Percentiles rank a stretch among this genome's conserved stretches.
These are phyloP conservation scores for Orchesella flavescens DNA, from an alignment of 2,888 invertebrate genomes.

Conservation along the genomic window DNA sequence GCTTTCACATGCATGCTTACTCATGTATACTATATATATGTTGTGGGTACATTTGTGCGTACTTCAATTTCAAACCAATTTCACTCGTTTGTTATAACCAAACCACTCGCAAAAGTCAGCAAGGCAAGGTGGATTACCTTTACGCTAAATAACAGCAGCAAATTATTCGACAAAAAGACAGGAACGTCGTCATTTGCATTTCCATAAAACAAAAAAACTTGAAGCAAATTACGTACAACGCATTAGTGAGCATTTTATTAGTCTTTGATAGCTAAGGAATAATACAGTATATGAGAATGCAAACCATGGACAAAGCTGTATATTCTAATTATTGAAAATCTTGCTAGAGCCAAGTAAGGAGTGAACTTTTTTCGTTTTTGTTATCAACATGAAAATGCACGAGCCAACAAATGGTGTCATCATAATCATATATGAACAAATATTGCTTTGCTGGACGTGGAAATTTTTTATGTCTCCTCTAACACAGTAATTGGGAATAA, in stretches of 20 bases:
- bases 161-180: background rate
- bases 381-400: background rate
- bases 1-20: no score
- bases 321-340: conserved; percentile 28
- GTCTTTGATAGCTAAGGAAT: background rate
- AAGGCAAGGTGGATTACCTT: background rate
- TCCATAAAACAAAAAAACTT: background rate
- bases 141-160: background rate
- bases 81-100: background rate
- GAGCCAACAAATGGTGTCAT: conserved; percentile 6
- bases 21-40: no score
- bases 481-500: background rate
- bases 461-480: background rate
- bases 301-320: background rate
- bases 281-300: background rate
- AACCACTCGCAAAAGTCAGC: background rate
- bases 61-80: background rate
- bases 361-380: conserved; percentile 2
- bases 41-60: no score
- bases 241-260: conserved; percentile 28
- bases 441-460: background rate
- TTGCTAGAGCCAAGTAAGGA: conserved; percentile 8
- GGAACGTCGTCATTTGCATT: background rate
- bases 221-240: conserved; percentile 38
- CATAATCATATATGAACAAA: background rate